Percentiles rank a stretch among this genome's conserved stretches.
Evolutionary conservation across 1,140 invertebrate genomes (phyloP).

Genomic region (Drosophila pandora): DNA sequence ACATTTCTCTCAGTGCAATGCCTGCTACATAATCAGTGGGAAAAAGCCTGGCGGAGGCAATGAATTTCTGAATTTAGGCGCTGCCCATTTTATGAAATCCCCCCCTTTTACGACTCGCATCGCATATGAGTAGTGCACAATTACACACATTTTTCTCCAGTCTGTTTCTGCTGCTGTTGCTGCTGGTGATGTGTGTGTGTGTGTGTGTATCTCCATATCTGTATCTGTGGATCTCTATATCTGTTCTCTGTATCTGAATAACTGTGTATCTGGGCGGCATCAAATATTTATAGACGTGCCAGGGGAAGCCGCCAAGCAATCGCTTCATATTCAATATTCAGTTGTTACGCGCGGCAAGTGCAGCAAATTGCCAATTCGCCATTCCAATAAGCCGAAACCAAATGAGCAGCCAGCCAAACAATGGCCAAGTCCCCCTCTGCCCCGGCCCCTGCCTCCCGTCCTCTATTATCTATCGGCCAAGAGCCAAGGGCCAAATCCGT

Average conservation of each 20-base stretch:
- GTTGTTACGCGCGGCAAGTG: conserved; percentile 61
- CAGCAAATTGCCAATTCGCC: conserved; percentile 61
- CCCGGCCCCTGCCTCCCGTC: neutral
- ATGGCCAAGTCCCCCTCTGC: conserved; percentile 23
- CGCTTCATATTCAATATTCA: conserved; percentile 64
- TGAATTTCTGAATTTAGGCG: conserved; percentile 60
- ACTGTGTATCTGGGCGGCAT: conserved; percentile 26
- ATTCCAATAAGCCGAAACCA: conserved; percentile 60
- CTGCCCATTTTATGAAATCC: conserved; percentile 23
- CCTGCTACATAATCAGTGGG: conserved; percentile 17
- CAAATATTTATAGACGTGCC: conserved; percentile 60
- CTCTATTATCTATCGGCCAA: conserved; percentile 2
- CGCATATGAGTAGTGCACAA: conserved; percentile 58
- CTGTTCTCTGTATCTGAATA: conserved; percentile 7
- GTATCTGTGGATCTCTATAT: conserved; percentile 11
- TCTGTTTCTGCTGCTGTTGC: conserved; percentile 2
- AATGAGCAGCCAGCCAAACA: conserved; percentile 54
- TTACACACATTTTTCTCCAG: conserved; percentile 52
- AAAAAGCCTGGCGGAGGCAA: conserved; percentile 14
- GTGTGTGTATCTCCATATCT: conserved; percentile 12
- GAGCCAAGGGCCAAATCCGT: conserved; percentile 1
- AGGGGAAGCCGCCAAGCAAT: conserved; percentile 58
- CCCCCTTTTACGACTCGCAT: neutral
- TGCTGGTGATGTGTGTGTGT: neutral
- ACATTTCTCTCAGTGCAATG: neutral